These are phyloP conservation scores for Drosophila flavopinicola DNA, from an alignment of 2,888 invertebrate species.

Conservation along the genomic window DNA sequence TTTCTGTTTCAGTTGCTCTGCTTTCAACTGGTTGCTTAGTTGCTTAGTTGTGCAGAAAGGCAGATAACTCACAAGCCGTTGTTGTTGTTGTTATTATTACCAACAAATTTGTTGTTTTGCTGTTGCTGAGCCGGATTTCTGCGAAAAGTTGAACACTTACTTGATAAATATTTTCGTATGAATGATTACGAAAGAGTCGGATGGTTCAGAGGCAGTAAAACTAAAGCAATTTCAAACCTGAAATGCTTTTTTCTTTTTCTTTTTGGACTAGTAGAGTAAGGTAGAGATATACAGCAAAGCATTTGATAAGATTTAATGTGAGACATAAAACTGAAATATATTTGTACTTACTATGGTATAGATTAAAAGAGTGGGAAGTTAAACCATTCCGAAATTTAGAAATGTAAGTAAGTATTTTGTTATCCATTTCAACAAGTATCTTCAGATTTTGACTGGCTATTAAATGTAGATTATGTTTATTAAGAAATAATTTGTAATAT, in stretches of 20 bases:
- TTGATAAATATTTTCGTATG: slow-evolving; percentile 56
- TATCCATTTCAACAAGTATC: too few relatives aligned
- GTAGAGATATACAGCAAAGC: not conserved
- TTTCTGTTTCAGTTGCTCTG: slow-evolving; percentile 36
- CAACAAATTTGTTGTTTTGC: slow-evolving; percentile 25
- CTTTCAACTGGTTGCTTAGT: slow-evolving; percentile 55
- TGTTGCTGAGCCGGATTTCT: slow-evolving; percentile 45
- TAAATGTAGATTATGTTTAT: too few relatives aligned
- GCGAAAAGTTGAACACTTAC: slow-evolving; percentile 51
- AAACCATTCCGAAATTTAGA: too few relatives aligned
- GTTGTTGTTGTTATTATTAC: slow-evolving; percentile 29
- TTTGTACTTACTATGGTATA: too few relatives aligned
- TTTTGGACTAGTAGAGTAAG: not conserved
- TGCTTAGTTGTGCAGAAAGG: slow-evolving; percentile 73
- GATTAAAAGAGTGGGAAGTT: too few relatives aligned
- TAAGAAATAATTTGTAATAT: too few relatives aligned
- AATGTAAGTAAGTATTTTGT: too few relatives aligned
- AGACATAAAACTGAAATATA: too few relatives aligned
- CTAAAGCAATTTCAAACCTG: slow-evolving; percentile 3
- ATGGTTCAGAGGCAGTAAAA: slow-evolving; percentile 4
- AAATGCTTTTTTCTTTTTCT: not conserved
- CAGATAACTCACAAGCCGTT: slow-evolving; percentile 53
- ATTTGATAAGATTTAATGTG: not conserved
- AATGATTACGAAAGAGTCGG: slow-evolving; percentile 35
- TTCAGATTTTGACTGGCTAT: too few relatives aligned